Base-by-base conservation (phyloP, 2,888 invertebrate genomes). In the Amorpha juglandis region DNA sequence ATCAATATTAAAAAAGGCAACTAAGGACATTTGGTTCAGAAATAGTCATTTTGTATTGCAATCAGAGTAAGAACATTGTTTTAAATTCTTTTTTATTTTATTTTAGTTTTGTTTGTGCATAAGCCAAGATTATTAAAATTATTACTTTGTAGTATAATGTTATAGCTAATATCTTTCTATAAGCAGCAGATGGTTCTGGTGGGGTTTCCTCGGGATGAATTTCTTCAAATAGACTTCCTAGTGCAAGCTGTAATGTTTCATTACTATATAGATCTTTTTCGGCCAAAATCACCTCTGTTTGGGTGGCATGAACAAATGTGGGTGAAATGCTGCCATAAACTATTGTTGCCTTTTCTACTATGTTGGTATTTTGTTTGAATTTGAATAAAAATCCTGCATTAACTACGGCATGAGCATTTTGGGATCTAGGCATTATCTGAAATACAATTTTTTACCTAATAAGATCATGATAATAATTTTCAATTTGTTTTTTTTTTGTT, bases 391-490 rank as follows among this genome's bases (percentile, higher is more conserved):
- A 96, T 0, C 95, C 97, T 11, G 96, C 96, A 79, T 97, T 97
- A 0, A 97, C 95, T 67, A 96, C 95, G 0, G 97, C 97, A 75
- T 97, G 96, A 0, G 97, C 95, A 77, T 97, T 97, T 88, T 96
- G 96, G 0, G 96, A 95, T 70, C 97, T 91, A 0, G 96, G 96
- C 95, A 96, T 96, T 63, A 97, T 95, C 96, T 96, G 80, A 64
- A 89, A 80, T 45, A 47, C 48, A 62, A 66, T 47, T 53, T 42
- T 14, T 50, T 63, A 14, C 52, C n/a, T 67, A 71, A 11, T 19
- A 38, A 6, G 38, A 9, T 1, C 7, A 8, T 38, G 38, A 8
- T 38, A 9, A 9, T 38, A 6, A 9, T 6, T 6, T 55, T 0
- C 67, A 58, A 33, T 21, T 63, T 52, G 58, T 63, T 64, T 19